A percentile compares a stretch with the other conserved stretches of the same genome.
Evolutionary conservation across 2,113 vertebrate species (phyloP).

Genomic region (Pterocles orientalis): DNA sequence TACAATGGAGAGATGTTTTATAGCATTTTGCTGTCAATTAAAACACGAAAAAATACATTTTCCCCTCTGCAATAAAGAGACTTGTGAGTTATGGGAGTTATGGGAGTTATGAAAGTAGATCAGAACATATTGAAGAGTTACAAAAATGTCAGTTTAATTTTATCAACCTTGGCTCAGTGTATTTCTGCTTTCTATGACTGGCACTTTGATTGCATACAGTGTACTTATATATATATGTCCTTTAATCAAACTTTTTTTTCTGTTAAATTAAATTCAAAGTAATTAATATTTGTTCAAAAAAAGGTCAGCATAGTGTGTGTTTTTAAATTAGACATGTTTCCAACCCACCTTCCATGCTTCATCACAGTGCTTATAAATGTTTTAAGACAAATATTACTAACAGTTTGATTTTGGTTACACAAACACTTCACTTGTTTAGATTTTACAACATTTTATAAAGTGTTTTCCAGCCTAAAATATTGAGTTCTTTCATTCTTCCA

Average conservation of each 20-base stretch:
- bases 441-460: background rate
- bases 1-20: background rate
- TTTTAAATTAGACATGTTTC: background rate
- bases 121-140: background rate
- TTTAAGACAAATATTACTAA: background rate
- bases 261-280: background rate
- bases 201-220: background rate
- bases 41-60: background rate
- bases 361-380: background rate
- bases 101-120: background rate
- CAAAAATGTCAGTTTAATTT: background rate
- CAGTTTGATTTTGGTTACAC: background rate
- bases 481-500: background rate
- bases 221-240: background rate
- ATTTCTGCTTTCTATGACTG: background rate
- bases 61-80: background rate
- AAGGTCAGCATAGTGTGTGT: background rate
- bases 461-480: background rate
- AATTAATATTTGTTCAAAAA: background rate
- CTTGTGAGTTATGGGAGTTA: background rate
- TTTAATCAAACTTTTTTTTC: background rate
- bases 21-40: background rate
- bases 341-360: background rate
- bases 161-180: background rate
- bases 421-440: conserved; percentile 1